Percentiles rank a stretch among this genome's conserved stretches.
Conservation (phyloP, 2,113 vertebrate species). For the Oxyruncus cristatus region DNA sequence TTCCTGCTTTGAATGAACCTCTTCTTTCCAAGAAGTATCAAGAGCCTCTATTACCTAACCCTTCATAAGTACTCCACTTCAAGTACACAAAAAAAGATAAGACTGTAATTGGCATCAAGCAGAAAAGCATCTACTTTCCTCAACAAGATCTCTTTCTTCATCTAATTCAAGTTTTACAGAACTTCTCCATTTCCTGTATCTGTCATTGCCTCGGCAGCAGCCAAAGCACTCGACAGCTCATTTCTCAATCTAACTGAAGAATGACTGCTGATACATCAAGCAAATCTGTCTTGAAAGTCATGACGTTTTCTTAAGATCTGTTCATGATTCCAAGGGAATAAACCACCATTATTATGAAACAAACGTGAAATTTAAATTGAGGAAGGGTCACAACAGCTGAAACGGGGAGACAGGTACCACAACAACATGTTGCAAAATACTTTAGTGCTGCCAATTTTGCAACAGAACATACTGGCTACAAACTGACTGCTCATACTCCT, state of each 20-base stretch:
- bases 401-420: not conserved
- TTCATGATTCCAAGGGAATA: not conserved
- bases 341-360: not conserved
- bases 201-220: not conserved
- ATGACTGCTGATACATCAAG: not conserved
- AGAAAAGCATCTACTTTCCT: not conserved
- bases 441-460: not conserved
- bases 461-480: not conserved
- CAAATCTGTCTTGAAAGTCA: not conserved
- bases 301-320: not conserved
- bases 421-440: not conserved
- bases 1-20: slow-evolving; percentile 45
- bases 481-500: not conserved
- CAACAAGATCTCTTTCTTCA: not conserved
- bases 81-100: slow-evolving; percentile 12
- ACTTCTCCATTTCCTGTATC: not conserved
- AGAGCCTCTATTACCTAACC: not conserved
- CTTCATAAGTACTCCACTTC: not conserved
- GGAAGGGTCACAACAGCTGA: not conserved
- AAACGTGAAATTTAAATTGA: not conserved
- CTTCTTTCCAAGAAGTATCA: not conserved
- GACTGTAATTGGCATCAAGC: not conserved
- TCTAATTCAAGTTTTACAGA: not conserved
- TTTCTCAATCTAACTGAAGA: not conserved
- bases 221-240: not conserved